These are phyloP conservation scores for Penaeus japonicus DNA, from an alignment of 1,140 invertebrate genomes.

Conservation along the genomic window DNA sequence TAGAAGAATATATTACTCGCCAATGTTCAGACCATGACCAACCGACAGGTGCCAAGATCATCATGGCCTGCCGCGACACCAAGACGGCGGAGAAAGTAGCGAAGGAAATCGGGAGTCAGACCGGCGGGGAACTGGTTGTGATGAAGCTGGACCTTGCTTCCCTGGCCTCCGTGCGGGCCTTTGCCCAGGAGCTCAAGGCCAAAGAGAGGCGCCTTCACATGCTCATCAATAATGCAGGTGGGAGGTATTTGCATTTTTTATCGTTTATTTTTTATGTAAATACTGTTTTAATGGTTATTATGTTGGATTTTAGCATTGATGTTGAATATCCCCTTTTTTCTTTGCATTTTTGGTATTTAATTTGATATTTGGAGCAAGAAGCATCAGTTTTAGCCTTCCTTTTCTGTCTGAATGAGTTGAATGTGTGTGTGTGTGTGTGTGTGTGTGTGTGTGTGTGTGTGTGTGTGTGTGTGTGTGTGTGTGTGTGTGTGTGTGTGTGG, in stretches of 20 bases:
- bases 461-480: neutral
- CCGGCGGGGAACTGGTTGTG: slow-evolving; percentile 66
- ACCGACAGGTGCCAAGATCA: neutral
- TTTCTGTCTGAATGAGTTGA: neutral
- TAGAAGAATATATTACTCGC: no score
- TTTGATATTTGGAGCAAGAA: no score
- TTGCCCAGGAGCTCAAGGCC: slow-evolving; percentile 71
- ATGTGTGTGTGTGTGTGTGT: neutral
- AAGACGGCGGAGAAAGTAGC: slow-evolving; percentile 62
- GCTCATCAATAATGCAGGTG: slow-evolving; percentile 82
- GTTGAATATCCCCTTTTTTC: no score
- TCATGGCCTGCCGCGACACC: slow-evolving; percentile 45
- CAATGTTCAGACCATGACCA: no score
- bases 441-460: neutral
- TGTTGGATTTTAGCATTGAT: no score
- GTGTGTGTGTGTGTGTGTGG: no score
- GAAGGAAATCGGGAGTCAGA: slow-evolving; percentile 43
- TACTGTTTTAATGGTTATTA: no score
- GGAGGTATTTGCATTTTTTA: slow-evolving; percentile 61
- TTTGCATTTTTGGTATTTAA: no score
- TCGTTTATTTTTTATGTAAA: neutral
- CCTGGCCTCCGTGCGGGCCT: slow-evolving; percentile 75
- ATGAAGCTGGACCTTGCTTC: slow-evolving; percentile 76
- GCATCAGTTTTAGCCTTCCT: no score
- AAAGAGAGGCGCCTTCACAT: slow-evolving; percentile 73